These are phyloP conservation scores for Pelobates fuscus DNA, from an alignment of 2,113 vertebrate genomes.

Conservation along the genomic window DNA sequence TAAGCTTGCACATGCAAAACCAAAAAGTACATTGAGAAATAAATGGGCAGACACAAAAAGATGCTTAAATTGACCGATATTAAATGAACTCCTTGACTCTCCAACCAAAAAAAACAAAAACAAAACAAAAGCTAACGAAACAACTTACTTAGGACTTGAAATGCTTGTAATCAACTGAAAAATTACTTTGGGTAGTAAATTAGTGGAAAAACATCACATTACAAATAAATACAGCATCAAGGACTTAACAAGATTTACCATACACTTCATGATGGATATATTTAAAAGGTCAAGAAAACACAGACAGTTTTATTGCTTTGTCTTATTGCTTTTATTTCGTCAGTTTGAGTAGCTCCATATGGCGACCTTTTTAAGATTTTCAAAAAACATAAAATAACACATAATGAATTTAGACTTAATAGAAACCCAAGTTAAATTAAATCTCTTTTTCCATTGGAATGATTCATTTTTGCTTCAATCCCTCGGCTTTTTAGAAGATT, in stretches of 20 bases:
- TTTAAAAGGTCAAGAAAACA: conserved; percentile 70
- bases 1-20: no score
- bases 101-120: no score
- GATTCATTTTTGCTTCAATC: no score
- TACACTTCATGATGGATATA: conserved; percentile 59
- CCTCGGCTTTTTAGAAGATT: conserved; percentile 49
- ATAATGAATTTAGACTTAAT: conserved; percentile 62
- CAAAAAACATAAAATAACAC: conserved; percentile 64
- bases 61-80: no score
- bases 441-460: conserved; percentile 54
- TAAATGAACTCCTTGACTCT: no score
- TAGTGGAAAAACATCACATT: no score
- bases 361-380: conserved; percentile 71
- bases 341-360: conserved; percentile 68
- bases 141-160: no score
- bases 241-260: conserved; percentile 63
- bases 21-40: no score
- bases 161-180: no score
- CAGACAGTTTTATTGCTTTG: conserved; percentile 66
- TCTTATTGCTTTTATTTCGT: conserved; percentile 71
- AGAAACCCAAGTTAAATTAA: conserved; percentile 51
- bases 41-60: no score
- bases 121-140: no score
- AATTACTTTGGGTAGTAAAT: no score
- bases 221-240: conserved; percentile 29